These are phyloP conservation scores for Anoplophora glabripennis DNA, from an alignment of 1,140 invertebrate species.

Conservation along the genomic window DNA sequence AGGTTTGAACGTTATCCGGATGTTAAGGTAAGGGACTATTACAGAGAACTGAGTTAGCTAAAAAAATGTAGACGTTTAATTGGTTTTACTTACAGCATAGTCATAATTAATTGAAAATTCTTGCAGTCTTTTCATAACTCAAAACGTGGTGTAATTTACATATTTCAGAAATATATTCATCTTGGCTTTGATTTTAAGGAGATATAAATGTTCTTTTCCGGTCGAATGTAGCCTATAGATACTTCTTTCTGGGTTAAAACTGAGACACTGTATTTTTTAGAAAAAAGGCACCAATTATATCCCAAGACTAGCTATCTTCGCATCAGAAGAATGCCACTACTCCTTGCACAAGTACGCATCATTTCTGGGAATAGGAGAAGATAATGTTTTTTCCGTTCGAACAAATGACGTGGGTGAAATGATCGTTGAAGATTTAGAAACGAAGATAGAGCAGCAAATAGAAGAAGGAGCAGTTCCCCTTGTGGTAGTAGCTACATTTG, in stretches of 20 bases:
- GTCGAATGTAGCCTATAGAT: no score
- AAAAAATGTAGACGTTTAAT: no score
- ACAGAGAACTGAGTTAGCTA: not conserved
- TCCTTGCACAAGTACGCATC: constrained; percentile 60
- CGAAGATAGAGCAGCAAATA: constrained; percentile 51
- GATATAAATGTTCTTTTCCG: constrained; percentile 1
- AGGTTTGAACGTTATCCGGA: constrained; percentile 57
- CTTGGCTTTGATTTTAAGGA: no score
- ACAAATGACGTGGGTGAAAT: constrained; percentile 57
- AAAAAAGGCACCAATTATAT: constrained; percentile 39
- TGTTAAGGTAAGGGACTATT: constrained; percentile 54
- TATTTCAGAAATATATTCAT: no score
- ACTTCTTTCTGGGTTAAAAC: no score
- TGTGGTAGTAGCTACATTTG: constrained; percentile 62
- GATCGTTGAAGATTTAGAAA: constrained; percentile 53
- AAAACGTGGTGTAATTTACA: no score
- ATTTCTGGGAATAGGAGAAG: constrained; percentile 52
- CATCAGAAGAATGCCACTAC: constrained; percentile 67
- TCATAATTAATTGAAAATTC: no score
- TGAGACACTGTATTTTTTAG: constrained; percentile 26
- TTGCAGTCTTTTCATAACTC: no score
- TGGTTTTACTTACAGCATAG: no score
- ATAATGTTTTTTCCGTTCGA: constrained; percentile 45
- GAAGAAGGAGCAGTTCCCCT: constrained; percentile 53
- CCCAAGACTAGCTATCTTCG: constrained; percentile 49